Base-by-base conservation (phyloP, 2,797 vertebrate species). In the Gadopsis marmoratus region DNA sequence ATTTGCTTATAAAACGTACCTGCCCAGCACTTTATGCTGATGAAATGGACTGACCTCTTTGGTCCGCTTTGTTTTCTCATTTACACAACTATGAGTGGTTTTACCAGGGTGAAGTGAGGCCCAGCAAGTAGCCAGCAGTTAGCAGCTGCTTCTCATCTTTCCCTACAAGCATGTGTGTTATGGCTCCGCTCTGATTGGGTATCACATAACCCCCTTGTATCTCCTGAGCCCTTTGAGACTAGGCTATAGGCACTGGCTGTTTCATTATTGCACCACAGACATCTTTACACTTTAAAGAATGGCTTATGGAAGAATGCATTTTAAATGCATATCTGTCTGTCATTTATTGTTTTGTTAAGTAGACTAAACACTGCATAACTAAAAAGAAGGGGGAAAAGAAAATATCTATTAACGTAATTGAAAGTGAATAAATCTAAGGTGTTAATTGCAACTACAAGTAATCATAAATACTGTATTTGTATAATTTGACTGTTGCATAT, bases 111-210 rank as follows among this genome's bases (percentile, higher is more conserved):
- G 74, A 85, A 78, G 62, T 61, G 76, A 78, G 75, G 80, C 76
- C 83, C 81, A 79, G 83, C 71, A 67, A 86, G 87, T 81, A 86
- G 89, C 77, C 76, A 83, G 84, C 68, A 73, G 70, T 70, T 76
- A 86, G 71, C 94, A 94, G 92, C 93, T 95, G 94, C 82, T 92
- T 91, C 83, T 87, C 86, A 84, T 95, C 89, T 90, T 69, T 78
- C 85, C 83, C 71, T 76, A 69, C 71, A 84, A 90, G 76, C 62
- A 23, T 84, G 76, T 79, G 80, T 93, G 88, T 93, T 92, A 77
- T 91, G 88, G 76, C 88, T 92, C 72, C 43, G n/a, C 70, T 90
- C 79, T 92, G 84, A 91, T 93, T 86, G 88, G 86, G 71, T 90
- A 79, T 92, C 89, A 53, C 79, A 63, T 91, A 88, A 83, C 86